Evolutionary conservation across 2,888 invertebrate species (phyloP), one percentile per base, ranked within the genome.

Genomic region (Eupithecia pulchellata): DNA sequence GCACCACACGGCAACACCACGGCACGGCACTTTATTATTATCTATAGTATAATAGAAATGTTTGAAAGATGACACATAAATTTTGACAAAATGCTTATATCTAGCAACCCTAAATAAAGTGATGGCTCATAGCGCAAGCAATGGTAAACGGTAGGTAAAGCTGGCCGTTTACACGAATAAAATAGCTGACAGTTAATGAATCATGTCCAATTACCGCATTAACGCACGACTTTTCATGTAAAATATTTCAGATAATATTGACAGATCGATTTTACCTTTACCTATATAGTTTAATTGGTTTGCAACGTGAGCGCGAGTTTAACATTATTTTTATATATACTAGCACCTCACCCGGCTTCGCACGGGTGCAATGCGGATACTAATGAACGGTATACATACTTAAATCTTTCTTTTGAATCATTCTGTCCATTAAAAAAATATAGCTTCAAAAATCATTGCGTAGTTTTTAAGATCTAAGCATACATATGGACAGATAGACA

Each of bases 191-290:
- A 79, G 82, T 82, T 87, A 86, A 87, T 87, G 82, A 86, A 87
- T 85, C 82, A 84, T 81, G 79, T 84, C 85, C 83, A 86, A 84
- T 87, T 86, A 84, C 77, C 76, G 79, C 77, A 79, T 79, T 84
- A 85, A 84, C 84, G 81, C 82, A 85, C 76, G 78, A 79, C 81
- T 83, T 81, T 84, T 81, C 71, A 61, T 47, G 69, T 72, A 64
- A 69, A 69, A 72, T 69, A 67, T 66, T 69, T 64, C 52, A 61
- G 25, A 65, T 66, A 64, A 42, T 66, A 63, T 64, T 69, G 58
- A 69, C 30, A 64, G 27, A 69, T 69, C 34, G 39, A 32, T 60
- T 32, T 60, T 60, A 29, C 13, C 11, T 32, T 60, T 60, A 29
- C 13, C 11, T 20, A 20, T 47, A 47, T 20, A 3, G 20, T 52